Conservation (phyloP, 2,113 vertebrate genomes). For the Melanostigma gelatinosum region DNA sequence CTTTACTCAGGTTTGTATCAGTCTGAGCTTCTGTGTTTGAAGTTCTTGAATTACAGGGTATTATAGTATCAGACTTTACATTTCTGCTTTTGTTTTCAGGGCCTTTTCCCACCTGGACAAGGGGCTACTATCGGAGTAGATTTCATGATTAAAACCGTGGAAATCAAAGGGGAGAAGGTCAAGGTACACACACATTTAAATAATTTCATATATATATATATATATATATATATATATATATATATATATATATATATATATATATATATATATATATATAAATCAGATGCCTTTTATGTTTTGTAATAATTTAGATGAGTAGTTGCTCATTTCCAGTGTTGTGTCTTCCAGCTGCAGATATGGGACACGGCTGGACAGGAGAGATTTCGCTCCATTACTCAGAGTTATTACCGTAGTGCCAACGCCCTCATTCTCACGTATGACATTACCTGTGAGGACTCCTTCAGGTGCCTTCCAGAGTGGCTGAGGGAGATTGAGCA, state of each 20-base stretch:
- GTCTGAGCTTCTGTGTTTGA: background rate
- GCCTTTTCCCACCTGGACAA: constrained; percentile 98
- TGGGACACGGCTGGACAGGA: constrained; percentile 99
- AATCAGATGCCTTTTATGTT: background rate
- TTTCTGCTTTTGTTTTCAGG: constrained; percentile 76
- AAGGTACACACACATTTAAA: constrained; percentile 85
- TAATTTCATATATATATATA: no score
- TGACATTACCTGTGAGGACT: constrained; percentile 98
- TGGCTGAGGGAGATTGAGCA: constrained; percentile 99
- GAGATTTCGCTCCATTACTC: constrained; percentile 98
- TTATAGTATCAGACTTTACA: background rate
- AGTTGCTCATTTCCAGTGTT: background rate
- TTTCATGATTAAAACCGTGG: constrained; percentile 99
- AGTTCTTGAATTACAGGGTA: background rate
- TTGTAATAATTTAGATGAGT: background rate
- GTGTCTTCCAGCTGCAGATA: constrained; percentile 91
- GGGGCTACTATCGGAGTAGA: constrained; percentile 99
- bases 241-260: background rate
- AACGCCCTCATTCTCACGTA: constrained; percentile 98
- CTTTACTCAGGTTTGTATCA: constrained; percentile 95
- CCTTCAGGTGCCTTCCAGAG: constrained; percentile 98
- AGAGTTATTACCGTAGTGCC: constrained; percentile 99
- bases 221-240: background rate
- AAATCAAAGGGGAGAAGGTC: constrained; percentile 98
- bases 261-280: background rate